Conservation (phyloP, 2,797 vertebrate species). For the Galagoides demidoff region DNA sequence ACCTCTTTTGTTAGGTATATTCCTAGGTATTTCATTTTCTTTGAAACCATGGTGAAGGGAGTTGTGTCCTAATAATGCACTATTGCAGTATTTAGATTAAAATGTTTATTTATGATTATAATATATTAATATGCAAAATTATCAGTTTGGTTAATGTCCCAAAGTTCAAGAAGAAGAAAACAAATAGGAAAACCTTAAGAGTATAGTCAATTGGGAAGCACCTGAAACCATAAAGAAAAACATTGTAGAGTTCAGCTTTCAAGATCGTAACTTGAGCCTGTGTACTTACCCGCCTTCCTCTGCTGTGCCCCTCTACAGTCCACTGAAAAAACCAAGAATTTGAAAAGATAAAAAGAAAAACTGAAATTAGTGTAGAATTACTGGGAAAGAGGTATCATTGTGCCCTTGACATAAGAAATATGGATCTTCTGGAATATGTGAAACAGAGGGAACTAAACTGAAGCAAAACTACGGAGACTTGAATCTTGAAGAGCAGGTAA, state of each 20-base stretch:
- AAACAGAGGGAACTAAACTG: background rate
- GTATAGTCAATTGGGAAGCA: background rate
- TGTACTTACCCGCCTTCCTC: background rate
- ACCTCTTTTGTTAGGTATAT: too few relatives aligned
- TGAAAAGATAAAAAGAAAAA: background rate
- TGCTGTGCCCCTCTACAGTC: background rate
- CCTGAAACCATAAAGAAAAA: background rate
- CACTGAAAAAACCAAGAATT: background rate
- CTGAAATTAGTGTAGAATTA: too few relatives aligned
- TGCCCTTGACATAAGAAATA: background rate
- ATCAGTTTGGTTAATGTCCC: background rate
- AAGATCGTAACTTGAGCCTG: background rate
- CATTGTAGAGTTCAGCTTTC: background rate
- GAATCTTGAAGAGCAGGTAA: background rate
- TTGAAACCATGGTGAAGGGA: too few relatives aligned
- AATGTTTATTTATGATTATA: background rate
- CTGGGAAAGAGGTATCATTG: background rate
- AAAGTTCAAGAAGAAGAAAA: background rate
- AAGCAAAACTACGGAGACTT: background rate
- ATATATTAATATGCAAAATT: background rate
- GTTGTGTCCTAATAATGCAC: background rate
- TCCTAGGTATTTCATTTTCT: too few relatives aligned
- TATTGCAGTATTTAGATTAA: background rate
- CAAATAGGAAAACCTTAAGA: background rate
- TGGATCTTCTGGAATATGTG: background rate